Conservation (phyloP, 2,888 invertebrate species). For the Zygaena filipendulae region DNA sequence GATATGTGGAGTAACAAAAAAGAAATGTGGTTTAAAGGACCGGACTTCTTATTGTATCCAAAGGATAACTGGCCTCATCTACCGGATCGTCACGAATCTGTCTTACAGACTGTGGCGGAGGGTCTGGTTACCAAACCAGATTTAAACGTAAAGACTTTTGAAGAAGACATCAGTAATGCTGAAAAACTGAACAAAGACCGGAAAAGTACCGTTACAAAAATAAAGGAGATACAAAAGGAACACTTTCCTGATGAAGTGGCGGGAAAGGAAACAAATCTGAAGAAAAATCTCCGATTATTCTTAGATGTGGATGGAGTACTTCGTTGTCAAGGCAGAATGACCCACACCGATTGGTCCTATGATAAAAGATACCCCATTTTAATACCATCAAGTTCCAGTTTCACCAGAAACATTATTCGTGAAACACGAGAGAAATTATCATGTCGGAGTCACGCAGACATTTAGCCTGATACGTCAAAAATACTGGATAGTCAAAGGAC, state of each 20-base stretch:
- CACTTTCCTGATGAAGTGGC: slow-evolving; percentile 1
- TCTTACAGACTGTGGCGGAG: too few species aligned
- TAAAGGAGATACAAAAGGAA: slow-evolving; percentile 1
- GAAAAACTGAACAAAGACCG: too few species aligned
- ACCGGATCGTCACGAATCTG: too few species aligned
- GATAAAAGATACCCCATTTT: slow-evolving; percentile 9
- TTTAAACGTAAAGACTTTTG: too few species aligned
- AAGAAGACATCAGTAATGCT: too few species aligned
- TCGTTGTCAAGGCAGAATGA: slow-evolving; percentile 2
- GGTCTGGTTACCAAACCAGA: too few species aligned
- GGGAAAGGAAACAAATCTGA: neutral
- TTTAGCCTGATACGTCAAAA: slow-evolving; percentile 1
- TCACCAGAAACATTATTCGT: slow-evolving; percentile 2
- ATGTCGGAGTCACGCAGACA: slow-evolving; percentile 9
- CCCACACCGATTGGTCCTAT: slow-evolving; percentile 2
- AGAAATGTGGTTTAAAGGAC: neutral
- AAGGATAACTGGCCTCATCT: too few species aligned
- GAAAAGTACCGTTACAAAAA: too few species aligned
- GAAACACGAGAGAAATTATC: slow-evolving; percentile 9
- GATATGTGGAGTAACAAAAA: too few species aligned
- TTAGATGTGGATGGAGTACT: slow-evolving; percentile 1
- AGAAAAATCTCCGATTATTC: neutral
- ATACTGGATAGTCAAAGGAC: slow-evolving; percentile 9
- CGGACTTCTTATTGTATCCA: neutral
- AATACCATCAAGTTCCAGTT: slow-evolving; percentile 4